These are phyloP conservation scores for Xenentodon cancila DNA, from an alignment of 2,797 vertebrate species.

Conservation along the genomic window DNA sequence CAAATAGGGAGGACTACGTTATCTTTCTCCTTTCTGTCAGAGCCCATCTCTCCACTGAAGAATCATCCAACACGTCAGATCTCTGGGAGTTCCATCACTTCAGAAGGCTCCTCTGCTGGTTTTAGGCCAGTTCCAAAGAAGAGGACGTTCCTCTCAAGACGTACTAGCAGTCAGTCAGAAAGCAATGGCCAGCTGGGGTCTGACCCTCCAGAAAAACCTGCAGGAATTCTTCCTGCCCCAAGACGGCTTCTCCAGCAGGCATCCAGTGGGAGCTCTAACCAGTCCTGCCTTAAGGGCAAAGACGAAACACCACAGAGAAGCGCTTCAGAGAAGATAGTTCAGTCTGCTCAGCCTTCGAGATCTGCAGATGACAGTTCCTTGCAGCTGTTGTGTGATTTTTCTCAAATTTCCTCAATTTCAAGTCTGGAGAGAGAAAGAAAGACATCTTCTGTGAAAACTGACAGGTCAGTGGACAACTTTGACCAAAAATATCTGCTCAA, in stretches of 20 bases:
- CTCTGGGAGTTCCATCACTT: constrained; percentile 52
- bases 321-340: constrained; percentile 17
- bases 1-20: neutral
- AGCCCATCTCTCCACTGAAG: constrained; percentile 61
- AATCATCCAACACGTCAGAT: constrained; percentile 61
- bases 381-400: constrained; percentile 18
- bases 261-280: constrained; percentile 85
- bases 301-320: constrained; percentile 44
- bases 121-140: constrained; percentile 89
- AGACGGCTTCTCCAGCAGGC: constrained; percentile 83
- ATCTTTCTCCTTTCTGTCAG: constrained; percentile 68
- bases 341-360: constrained; percentile 13
- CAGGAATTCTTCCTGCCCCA: constrained; percentile 62
- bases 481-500: constrained; percentile 74
- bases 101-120: constrained; percentile 57
- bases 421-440: constrained; percentile 76
- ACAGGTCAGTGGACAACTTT: constrained; percentile 58
- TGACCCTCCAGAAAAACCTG: constrained; percentile 44
- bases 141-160: constrained; percentile 84
- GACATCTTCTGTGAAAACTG: constrained; percentile 35
- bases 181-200: constrained; percentile 40
- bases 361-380: constrained; percentile 20
- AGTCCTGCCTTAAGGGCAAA: constrained; percentile 74
- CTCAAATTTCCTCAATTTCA: constrained; percentile 57
- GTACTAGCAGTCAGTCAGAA: constrained; percentile 61